Evolutionary conservation across 2,888 invertebrate genomes (phyloP).

Genomic region (Horisme vitalbata): DNA sequence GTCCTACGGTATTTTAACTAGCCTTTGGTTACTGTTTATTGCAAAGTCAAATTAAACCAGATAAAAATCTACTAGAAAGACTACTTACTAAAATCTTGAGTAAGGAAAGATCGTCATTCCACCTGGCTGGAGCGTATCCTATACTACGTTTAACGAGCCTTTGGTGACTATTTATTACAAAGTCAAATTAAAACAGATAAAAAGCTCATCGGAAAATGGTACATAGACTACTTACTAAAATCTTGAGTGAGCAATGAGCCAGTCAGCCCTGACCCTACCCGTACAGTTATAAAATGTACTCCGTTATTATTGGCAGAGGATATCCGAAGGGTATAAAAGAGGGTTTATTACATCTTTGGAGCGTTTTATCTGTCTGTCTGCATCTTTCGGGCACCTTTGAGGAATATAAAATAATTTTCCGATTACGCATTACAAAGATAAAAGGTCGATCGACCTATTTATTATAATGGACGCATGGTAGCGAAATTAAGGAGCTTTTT

Average conservation of each 20-base stretch:
- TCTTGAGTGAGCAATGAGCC: background rate
- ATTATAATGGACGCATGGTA: conserved; percentile 1
- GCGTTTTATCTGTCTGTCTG: conserved; percentile 37
- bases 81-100: no score
- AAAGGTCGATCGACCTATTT: conserved; percentile 9
- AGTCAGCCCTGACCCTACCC: background rate
- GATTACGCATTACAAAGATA: conserved; percentile 15
- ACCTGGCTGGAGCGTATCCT: no score
- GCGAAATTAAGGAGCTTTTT: background rate
- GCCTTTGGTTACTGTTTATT: no score
- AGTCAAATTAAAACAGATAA: no score
- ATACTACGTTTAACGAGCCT: no score
- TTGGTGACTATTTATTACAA: no score
- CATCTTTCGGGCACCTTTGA: conserved; percentile 26
- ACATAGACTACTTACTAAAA: no score
- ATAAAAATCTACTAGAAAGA: no score
- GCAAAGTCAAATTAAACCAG: no score
- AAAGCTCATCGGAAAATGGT: no score
- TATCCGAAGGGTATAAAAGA: conserved; percentile 48
- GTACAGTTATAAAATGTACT: conserved; percentile 44
- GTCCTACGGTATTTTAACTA: no score
- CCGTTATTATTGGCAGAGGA: conserved; percentile 56
- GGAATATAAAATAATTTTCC: conserved; percentile 26
- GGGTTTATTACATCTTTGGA: conserved; percentile 59
- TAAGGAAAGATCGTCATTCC: no score